Evolutionary conservation across 2,888 invertebrate species (phyloP), one percentile per base, ranked within the genome.

Genomic region (Polymixis lichenea): DNA sequence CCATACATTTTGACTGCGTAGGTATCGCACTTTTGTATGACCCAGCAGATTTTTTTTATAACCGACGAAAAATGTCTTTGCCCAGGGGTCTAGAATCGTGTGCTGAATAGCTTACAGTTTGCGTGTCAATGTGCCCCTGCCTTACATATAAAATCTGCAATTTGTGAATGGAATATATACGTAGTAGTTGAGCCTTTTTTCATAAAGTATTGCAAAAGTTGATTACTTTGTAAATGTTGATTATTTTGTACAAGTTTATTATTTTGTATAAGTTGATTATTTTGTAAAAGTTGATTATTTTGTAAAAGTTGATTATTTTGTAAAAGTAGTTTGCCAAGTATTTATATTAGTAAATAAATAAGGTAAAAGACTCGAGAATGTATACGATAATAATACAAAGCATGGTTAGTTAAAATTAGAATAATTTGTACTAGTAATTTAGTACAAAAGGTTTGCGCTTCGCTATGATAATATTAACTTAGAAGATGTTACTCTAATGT

Each of bases 121-220:
- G 25, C 56, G 1, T 0, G 6, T 25, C 0, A 2, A 25, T 2
- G n/a, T 55, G 38, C 38, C 38, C 38, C 38, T 38, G 38, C 38
- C 38, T 38, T 6, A 38, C 38, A 38, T 53, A n/a, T 4, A n/a
- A 67, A 53, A 66, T 62, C 49, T 81, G 81, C 60, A 80, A 66
- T 81, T 66, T 80, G 69, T 11, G 32, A 25, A 64, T 38, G 53
- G 61, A n/a, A 68, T 28, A 19, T 22, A 4, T 4, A 32, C 3
- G 1, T 64, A 22, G 28, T 53, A 28, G 7, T 43, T n/a, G 4
- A 43, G 43, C 0, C 5, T 46, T 75, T 46, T 49, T 38, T 19
- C 25, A 22, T 32, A 19, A 43, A 43, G 17, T 19, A 71, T 56
- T 72, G 17, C 25, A 25, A 9, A 19, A 49, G 38, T 22, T 49